These are phyloP conservation scores for Cyprinodon brontotheroides DNA, from an alignment of 2,113 vertebrate genomes.

Conservation along the genomic window DNA sequence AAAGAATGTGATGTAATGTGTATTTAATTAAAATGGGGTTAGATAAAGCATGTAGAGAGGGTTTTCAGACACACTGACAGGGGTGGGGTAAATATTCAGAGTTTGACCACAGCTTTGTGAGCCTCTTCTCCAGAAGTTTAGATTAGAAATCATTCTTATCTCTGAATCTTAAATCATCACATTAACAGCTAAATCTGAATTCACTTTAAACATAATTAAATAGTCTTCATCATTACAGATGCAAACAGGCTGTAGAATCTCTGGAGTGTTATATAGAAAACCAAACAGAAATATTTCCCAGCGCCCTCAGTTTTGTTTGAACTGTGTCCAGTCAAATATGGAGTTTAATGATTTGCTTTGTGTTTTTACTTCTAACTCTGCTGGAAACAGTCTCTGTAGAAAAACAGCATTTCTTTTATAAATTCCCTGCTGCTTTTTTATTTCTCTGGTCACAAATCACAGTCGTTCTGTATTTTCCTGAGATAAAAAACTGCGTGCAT, in stretches of 20 bases:
- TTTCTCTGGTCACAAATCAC: constrained; percentile 43
- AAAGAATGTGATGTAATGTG: too few species aligned
- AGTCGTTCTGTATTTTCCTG: constrained; percentile 20
- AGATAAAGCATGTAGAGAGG: too few species aligned
- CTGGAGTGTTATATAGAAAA: not conserved
- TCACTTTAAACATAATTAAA: not conserved
- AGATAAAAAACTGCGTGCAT: constrained; percentile 33
- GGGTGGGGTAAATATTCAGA: not conserved
- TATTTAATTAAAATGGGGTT: too few species aligned
- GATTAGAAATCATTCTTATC: not conserved
- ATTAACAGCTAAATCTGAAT: too few species aligned
- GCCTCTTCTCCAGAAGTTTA: not conserved
- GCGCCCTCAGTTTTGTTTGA: not conserved
- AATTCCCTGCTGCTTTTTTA: constrained; percentile 21
- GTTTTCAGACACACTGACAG: not conserved
- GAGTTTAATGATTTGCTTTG: not conserved
- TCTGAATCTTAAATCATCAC: not conserved
- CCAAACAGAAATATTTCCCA: not conserved
- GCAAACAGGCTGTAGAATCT: not conserved
- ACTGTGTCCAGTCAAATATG: not conserved
- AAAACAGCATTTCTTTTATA: constrained; percentile 14
- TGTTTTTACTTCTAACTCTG: constrained; percentile 3
- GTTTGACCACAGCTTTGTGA: too few species aligned
- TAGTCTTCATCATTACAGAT: not conserved
- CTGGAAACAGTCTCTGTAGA: constrained; percentile 8